phyloP scores from a whole-genome alignment of 2,888 invertebrate species.

The Acleris sparsana region DNA sequence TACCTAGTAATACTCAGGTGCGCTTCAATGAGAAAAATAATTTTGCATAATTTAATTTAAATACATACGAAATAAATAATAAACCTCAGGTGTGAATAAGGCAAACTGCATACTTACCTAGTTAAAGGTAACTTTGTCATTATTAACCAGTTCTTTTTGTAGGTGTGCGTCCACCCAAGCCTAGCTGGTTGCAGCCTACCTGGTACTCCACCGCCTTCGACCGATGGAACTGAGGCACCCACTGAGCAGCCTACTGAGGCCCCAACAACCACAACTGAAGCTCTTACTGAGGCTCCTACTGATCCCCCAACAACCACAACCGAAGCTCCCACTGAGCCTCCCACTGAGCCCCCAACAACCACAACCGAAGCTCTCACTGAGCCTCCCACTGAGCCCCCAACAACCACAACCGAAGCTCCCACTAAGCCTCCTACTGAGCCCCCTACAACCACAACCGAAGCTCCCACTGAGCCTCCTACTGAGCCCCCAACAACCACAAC shows the following conservation, averaged over 20 bases:
- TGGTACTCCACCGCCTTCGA: conserved; percentile 36
- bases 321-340: conserved; percentile 13
- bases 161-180: conserved; percentile 58
- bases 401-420: conserved; percentile 19
- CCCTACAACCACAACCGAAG: conserved; percentile 1
- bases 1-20: no score
- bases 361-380: conserved; percentile 25
- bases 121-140: no score
- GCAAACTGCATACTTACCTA: no score
- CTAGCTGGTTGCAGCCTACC: conserved; percentile 52
- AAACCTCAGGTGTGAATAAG: no score
- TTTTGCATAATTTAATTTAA: no score
- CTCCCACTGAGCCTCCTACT: conserved; percentile 27
- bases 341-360: conserved; percentile 30
- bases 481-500: no score
- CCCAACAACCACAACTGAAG: conserved; percentile 19
- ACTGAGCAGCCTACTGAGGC: conserved; percentile 29
- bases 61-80: no score
- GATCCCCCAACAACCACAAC: conserved; percentile 10
- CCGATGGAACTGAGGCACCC: conserved; percentile 18
- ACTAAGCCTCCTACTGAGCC: conserved; percentile 31
- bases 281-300: conserved; percentile 20
- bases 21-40: no score
- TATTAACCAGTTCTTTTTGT: conserved; percentile 2
- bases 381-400: conserved; percentile 14